Evolutionary conservation across 2,797 vertebrate species (phyloP).

Genomic region (Accipiter badius): DNA sequence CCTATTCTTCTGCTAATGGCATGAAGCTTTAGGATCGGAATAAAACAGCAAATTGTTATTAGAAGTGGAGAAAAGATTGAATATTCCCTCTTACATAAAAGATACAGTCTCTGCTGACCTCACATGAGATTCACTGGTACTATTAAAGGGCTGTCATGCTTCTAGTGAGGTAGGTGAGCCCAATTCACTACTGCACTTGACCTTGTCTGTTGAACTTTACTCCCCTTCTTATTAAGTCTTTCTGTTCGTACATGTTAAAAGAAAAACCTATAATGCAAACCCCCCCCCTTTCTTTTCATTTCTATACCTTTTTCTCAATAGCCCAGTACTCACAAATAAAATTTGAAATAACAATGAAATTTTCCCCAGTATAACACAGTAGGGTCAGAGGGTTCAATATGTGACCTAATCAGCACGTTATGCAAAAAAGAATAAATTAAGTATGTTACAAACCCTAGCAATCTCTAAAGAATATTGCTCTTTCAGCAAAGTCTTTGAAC

Average conservation of each 20-base stretch:
- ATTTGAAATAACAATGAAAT: not conserved
- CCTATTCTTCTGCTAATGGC: not conserved
- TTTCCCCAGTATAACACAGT: not conserved
- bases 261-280: not conserved
- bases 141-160: not conserved
- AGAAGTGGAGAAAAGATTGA: not conserved
- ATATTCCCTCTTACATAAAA: not conserved
- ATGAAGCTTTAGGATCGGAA: not conserved
- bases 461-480: not conserved
- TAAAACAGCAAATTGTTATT: not conserved
- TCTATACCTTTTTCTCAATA: not conserved
- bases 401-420: not conserved
- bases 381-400: not conserved
- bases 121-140: not conserved
- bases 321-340: not conserved
- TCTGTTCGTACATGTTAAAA: not conserved
- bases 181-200: not conserved
- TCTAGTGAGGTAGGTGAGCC: not conserved
- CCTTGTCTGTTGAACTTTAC: not conserved
- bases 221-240: not conserved
- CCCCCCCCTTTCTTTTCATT: not conserved
- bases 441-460: not conserved
- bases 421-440: not conserved
- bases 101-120: not conserved
- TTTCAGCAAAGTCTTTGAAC: conserved; percentile 11